Evolutionary conservation across 2,888 invertebrate species (phyloP).

Genomic region (Baronia brevicornis): DNA sequence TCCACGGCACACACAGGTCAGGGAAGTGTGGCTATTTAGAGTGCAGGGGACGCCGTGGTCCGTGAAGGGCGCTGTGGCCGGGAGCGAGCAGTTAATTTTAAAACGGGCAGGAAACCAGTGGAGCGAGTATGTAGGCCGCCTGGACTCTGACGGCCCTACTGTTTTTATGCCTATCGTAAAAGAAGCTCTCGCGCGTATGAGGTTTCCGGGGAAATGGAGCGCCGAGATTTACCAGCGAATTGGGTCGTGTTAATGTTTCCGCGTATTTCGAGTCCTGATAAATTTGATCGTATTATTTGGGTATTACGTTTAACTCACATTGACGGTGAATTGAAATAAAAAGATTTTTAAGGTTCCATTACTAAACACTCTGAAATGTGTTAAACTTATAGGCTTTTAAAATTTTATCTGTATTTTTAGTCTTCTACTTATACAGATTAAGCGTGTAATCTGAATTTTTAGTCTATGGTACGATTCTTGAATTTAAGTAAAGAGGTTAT

Average conservation of each 20-base stretch:
- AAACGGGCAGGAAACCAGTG: constrained; percentile 65
- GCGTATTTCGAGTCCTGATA: constrained; percentile 23
- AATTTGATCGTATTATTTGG: constrained; percentile 3
- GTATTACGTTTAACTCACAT: constrained; percentile 2
- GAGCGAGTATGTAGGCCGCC: constrained; percentile 66
- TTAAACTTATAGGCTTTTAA: no score
- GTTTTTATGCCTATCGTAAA: constrained; percentile 58
- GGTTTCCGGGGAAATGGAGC: constrained; percentile 67
- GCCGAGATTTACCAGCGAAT: constrained; percentile 48
- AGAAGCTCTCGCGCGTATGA: constrained; percentile 36
- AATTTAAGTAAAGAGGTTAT: no score
- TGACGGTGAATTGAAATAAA: not conserved
- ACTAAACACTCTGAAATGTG: no score
- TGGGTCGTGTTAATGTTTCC: constrained; percentile 50
- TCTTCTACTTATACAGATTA: no score
- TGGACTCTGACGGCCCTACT: constrained; percentile 45
- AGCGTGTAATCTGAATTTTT: no score
- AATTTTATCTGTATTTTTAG: no score
- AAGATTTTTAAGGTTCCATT: no score
- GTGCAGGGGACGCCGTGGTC: constrained; percentile 47
- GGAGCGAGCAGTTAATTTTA: constrained; percentile 63
- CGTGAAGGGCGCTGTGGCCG: constrained; percentile 68
- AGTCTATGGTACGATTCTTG: no score
- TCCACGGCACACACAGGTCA: constrained; percentile 12
- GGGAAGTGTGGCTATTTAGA: constrained; percentile 31